Evolutionary conservation across 2,113 vertebrate genomes (phyloP).

Genomic region (Petromus typicus): DNA sequence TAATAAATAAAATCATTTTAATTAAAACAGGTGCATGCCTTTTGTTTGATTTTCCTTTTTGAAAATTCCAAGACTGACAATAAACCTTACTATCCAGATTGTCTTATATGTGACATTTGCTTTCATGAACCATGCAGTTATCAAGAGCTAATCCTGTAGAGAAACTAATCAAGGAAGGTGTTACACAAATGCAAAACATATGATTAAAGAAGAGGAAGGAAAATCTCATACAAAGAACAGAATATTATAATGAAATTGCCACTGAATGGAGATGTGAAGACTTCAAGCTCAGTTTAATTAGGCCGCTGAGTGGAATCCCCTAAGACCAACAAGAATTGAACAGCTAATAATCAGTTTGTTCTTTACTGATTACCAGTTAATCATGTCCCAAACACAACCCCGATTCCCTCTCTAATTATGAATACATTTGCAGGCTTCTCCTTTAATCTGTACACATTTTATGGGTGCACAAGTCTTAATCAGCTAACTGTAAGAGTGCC

Average conservation of each 20-base stretch:
- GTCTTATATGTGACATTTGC: conserved; percentile 88
- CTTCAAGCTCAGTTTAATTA: conserved; percentile 92
- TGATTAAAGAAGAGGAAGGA: conserved; percentile 90
- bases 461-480: conserved; percentile 84
- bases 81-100: conserved; percentile 84
- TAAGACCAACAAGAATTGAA: conserved; percentile 91
- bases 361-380: conserved; percentile 96
- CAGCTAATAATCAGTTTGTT: conserved; percentile 96
- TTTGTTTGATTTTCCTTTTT: conserved; percentile 73
- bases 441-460: conserved; percentile 84
- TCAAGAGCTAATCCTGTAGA: conserved; percentile 90
- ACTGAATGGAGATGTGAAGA: conserved; percentile 90
- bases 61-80: conserved; percentile 77
- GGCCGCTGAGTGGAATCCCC: conserved; percentile 90
- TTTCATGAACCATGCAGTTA: conserved; percentile 88
- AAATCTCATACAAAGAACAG: conserved; percentile 87
- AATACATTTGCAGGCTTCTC: conserved; percentile 86
- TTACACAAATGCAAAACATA: conserved; percentile 90
- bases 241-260: conserved; percentile 87
- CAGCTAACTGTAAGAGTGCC: conserved; percentile 86
- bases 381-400: conserved; percentile 91
- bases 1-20: conserved; percentile 75
- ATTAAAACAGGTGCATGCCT: conserved; percentile 79
- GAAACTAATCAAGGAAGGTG: conserved; percentile 93
- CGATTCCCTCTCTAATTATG: conserved; percentile 86